A percentile compares a stretch with the other conserved stretches of the same genome.
phyloP scores from a whole-genome alignment of 2,113 vertebrate species.

The Centropus unirufus region DNA sequence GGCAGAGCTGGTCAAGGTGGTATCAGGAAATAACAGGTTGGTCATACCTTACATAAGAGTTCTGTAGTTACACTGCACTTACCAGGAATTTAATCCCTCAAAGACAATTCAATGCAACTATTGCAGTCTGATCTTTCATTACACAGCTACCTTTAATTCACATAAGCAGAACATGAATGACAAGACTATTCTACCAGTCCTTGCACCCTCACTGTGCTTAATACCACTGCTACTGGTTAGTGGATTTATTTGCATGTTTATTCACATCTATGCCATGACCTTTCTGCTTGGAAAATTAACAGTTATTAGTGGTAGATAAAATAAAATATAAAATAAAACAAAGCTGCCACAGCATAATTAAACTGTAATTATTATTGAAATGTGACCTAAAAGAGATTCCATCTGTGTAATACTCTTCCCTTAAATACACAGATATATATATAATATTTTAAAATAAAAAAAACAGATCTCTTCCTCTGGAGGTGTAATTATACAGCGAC shows the following conservation, averaged over 20 bases:
- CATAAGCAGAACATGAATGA: neutral
- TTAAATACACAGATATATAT: neutral
- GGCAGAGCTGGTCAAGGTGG: neutral
- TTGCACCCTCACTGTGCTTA: neutral
- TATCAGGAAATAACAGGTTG: neutral
- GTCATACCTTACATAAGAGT: neutral
- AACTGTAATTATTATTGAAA: conserved; percentile 29
- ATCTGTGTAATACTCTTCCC: neutral
- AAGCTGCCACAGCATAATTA: neutral
- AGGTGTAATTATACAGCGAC: conserved; percentile 61
- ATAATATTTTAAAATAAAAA: neutral
- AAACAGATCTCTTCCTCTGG: conserved; percentile 11
- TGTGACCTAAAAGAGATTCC: neutral
- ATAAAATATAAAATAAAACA: neutral
- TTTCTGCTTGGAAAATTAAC: neutral
- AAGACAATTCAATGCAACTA: neutral
- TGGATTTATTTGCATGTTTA: conserved; percentile 47
- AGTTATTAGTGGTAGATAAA: neutral
- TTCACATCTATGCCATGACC: neutral
- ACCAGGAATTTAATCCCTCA: neutral
- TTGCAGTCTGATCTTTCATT: neutral
- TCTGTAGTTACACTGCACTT: neutral
- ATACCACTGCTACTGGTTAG: neutral
- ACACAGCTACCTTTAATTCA: neutral
- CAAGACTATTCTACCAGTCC: neutral